Evolutionary conservation across 2,888 invertebrate genomes (phyloP).

Genomic region (Adelphocoris suturalis): DNA sequence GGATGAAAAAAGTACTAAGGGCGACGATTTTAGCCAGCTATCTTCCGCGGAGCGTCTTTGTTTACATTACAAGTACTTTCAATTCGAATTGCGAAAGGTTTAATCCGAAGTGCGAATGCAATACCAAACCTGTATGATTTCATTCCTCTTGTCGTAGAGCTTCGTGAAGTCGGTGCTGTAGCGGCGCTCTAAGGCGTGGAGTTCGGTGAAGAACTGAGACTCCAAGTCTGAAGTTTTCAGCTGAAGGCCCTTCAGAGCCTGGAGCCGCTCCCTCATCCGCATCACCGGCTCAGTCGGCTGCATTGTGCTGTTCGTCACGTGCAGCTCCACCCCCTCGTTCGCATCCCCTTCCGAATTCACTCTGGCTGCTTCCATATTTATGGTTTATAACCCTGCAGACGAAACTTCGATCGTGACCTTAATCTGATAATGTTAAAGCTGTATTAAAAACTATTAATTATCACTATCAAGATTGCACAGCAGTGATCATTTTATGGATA

Average conservation of each 20-base stretch:
- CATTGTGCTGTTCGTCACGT: constrained; percentile 42
- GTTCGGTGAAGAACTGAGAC: constrained; percentile 94
- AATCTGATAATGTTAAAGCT: too few species aligned
- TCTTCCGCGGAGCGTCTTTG: too few species aligned
- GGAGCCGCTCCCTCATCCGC: constrained; percentile 84
- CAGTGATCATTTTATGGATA: too few species aligned
- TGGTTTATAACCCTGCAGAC: background rate
- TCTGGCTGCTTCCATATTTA: constrained; percentile 59
- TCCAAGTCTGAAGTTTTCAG: constrained; percentile 91
- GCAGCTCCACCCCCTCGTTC: constrained; percentile 53
- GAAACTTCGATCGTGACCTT: background rate
- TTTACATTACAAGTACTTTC: too few species aligned
- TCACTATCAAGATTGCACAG: too few species aligned
- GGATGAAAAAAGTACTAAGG: too few species aligned
- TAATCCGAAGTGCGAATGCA: too few species aligned
- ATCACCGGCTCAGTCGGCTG: constrained; percentile 79
- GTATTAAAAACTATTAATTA: too few species aligned
- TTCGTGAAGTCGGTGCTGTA: constrained; percentile 78
- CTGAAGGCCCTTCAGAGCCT: constrained; percentile 92
- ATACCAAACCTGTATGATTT: constrained; percentile 45
- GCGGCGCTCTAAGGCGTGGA: constrained; percentile 87
- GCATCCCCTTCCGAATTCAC: constrained; percentile 65
- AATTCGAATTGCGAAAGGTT: too few species aligned
- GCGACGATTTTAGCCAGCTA: too few species aligned
- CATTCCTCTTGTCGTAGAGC: constrained; percentile 55